These are phyloP conservation scores for Sthenelais limicola DNA, from an alignment of 2,888 invertebrate species.

Conservation along the genomic window DNA sequence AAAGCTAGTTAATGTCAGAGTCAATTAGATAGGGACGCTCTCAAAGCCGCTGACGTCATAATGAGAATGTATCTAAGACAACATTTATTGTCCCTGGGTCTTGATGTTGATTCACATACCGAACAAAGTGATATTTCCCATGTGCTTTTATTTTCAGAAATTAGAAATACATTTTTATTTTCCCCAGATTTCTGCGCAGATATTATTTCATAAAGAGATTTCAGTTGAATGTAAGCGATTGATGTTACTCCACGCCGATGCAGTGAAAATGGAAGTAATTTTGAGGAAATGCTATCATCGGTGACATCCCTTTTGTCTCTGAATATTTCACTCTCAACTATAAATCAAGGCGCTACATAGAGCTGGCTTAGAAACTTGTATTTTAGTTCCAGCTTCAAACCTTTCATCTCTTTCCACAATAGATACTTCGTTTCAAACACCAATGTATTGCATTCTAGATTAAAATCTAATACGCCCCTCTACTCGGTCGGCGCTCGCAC, in stretches of 20 bases:
- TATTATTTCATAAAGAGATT: conserved; percentile 12
- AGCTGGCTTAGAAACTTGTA: conserved; percentile 12
- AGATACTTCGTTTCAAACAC: not conserved
- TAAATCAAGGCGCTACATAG: conserved; percentile 8
- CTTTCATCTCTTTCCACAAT: conserved; percentile 6
- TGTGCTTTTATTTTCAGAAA: too few species aligned
- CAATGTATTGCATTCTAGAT: conserved; percentile 14
- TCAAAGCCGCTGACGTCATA: too few species aligned
- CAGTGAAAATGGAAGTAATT: conserved; percentile 13
- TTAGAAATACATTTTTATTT: not conserved
- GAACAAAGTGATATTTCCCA: too few species aligned
- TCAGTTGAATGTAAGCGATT: conserved; percentile 2
- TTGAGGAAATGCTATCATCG: conserved; percentile 2
- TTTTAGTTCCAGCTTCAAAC: not conserved
- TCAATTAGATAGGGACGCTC: too few species aligned
- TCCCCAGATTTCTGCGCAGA: not conserved
- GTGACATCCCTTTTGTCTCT: conserved; percentile 25
- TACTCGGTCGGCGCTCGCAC: not conserved
- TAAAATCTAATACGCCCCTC: conserved; percentile 13
- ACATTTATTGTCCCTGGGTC: too few species aligned
- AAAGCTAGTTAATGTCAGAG: too few species aligned
- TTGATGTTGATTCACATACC: too few species aligned
- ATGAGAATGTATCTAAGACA: too few species aligned
- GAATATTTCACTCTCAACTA: not conserved
- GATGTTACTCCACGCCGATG: too few species aligned